These are phyloP conservation scores for Ennomos fuscantarius DNA, from an alignment of 2,888 invertebrate genomes.

Conservation along the genomic window DNA sequence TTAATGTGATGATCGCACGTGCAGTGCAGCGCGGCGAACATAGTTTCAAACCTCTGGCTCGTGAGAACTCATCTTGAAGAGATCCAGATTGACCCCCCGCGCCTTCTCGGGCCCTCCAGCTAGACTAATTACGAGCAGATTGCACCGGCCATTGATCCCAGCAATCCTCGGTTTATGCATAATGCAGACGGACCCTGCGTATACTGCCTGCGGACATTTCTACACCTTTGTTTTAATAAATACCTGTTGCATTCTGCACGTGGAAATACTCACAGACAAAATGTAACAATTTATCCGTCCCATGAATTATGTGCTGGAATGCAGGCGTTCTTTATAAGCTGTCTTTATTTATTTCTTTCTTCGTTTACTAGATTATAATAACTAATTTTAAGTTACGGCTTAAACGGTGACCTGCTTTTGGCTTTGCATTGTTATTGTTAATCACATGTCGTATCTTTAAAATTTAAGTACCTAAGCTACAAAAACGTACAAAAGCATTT, in stretches of 20 bases:
- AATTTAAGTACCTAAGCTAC: constrained; percentile 5
- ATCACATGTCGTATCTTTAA: constrained; percentile 16
- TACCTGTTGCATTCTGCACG: constrained; percentile 21
- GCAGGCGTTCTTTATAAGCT: no score
- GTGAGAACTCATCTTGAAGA: constrained; percentile 56
- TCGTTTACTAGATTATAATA: neutral
- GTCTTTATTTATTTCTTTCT: no score
- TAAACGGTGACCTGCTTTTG: constrained; percentile 1
- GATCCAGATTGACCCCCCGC: constrained; percentile 47
- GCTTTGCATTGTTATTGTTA: constrained; percentile 21
- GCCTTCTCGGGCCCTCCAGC: constrained; percentile 44
- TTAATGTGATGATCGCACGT: no score
- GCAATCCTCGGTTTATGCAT: constrained; percentile 55
- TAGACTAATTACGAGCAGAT: constrained; percentile 68
- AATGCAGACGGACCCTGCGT: constrained; percentile 47
- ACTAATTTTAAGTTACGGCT: constrained; percentile 29
- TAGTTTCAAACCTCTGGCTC: constrained; percentile 38
- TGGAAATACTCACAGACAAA: constrained; percentile 1
- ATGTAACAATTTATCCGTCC: constrained; percentile 14
- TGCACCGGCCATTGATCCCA: constrained; percentile 66
- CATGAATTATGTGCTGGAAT: neutral
- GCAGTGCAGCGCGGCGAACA: neutral
- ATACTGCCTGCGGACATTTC: constrained; percentile 40
- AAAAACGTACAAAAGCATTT: constrained; percentile 14
- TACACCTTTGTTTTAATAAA: constrained; percentile 38